Conservation (phyloP, 92 coral and sea anemone genomes). For the Porites lobata region DNA sequence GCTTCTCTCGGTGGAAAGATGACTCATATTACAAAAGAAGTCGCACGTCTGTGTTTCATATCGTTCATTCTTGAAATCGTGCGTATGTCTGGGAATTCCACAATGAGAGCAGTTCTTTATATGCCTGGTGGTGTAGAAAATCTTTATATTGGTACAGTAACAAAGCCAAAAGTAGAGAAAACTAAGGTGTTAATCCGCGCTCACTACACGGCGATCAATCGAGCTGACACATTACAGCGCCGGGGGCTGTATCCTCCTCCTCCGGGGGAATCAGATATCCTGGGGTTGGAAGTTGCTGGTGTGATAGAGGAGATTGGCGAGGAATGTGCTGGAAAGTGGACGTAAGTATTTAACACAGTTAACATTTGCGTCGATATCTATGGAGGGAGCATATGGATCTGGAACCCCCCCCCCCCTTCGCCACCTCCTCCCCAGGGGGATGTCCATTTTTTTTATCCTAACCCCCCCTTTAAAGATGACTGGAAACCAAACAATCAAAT, state of each 20-base stretch:
- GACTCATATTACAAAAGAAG: background rate
- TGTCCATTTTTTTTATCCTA: too few relatives aligned
- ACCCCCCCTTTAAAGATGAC: too few relatives aligned
- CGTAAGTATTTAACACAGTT: constrained; percentile 45
- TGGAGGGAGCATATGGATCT: too few relatives aligned
- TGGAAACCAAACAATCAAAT: too few relatives aligned
- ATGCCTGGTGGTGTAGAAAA: constrained; percentile 88
- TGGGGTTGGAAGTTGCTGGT: constrained; percentile 94
- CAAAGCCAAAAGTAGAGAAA: constrained; percentile 67
- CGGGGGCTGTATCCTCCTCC: constrained; percentile 87
- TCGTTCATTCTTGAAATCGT: background rate
- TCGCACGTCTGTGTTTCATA: background rate
- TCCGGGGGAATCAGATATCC: constrained; percentile 90
- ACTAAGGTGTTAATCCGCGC: constrained; percentile 77
- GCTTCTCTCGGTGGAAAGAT: background rate
- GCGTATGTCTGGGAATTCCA: constrained; percentile 2
- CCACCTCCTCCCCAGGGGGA: too few relatives aligned
- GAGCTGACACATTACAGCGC: constrained; percentile 96
- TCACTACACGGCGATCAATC: constrained; percentile 89
- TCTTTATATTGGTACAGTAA: constrained; percentile 71
- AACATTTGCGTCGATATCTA: too few relatives aligned
- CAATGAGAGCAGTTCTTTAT: constrained; percentile 88
- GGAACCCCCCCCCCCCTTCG: too few relatives aligned
- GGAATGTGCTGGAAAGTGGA: constrained; percentile 82
- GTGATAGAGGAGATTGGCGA: constrained; percentile 80